Conservation (phyloP, 2,797 vertebrate species). For the Sciurus carolinensis region DNA sequence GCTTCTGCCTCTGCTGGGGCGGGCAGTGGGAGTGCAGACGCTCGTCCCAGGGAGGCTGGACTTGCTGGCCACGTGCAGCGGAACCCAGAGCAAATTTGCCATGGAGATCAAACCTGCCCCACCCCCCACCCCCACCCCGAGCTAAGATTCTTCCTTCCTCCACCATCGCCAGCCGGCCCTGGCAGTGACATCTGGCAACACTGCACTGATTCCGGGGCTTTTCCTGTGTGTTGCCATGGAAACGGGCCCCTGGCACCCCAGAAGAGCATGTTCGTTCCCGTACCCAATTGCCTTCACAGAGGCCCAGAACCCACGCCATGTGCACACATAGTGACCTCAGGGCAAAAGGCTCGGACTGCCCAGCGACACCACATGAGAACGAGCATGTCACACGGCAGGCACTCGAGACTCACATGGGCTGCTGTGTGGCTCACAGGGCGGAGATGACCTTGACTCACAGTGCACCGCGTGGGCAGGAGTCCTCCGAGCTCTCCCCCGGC, state of each 20-base stretch:
- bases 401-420: slow-evolving; percentile 92
- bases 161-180: neutral
- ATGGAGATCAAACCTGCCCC: neutral
- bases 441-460: slow-evolving; percentile 80
- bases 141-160: slow-evolving; percentile 57
- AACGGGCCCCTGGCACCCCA: slow-evolving; percentile 17
- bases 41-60: neutral
- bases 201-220: neutral
- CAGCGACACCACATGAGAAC: slow-evolving; percentile 86
- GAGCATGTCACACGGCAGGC: slow-evolving; percentile 92
- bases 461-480: slow-evolving; percentile 88
- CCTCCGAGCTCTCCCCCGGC: slow-evolving; percentile 62
- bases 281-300: neutral
- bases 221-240: neutral
- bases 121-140: neutral
- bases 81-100: neutral
- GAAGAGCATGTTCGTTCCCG: slow-evolving; percentile 70
- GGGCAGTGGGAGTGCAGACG: neutral
- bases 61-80: neutral
- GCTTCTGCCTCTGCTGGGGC: neutral
- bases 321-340: slow-evolving; percentile 74
- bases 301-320: slow-evolving; percentile 58
- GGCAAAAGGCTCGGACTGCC: slow-evolving; percentile 82
- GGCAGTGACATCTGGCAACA: neutral
- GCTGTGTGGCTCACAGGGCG: slow-evolving; percentile 85